Percentiles rank a stretch among this genome's conserved stretches.
Conservation (phyloP, 2,888 invertebrate genomes). For the Cheilosia vulpina region DNA sequence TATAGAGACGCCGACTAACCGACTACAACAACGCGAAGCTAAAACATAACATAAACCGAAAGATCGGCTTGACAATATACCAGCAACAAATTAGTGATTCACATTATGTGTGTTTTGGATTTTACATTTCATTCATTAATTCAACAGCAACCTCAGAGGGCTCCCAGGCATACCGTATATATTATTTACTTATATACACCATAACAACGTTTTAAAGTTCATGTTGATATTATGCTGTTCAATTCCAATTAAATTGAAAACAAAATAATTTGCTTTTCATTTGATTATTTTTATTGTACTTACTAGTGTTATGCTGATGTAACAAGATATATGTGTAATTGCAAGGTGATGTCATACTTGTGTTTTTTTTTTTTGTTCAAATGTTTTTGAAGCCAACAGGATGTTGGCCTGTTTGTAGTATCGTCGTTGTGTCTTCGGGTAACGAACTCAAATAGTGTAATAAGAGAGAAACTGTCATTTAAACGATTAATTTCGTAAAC, state of each 20-base stretch:
- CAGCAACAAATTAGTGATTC: constrained; percentile 29
- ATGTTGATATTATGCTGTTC: constrained; percentile 37
- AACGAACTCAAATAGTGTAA: constrained; percentile 10
- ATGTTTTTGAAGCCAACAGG: constrained; percentile 8
- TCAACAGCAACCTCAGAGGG: neutral
- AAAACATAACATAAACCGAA: constrained; percentile 8
- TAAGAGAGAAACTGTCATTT: constrained; percentile 17
- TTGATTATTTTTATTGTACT: constrained; percentile 34
- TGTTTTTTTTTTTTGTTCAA: constrained; percentile 1
- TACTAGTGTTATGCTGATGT: constrained; percentile 59
- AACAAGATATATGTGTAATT: constrained; percentile 71
- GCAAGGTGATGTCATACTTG: constrained; percentile 63
- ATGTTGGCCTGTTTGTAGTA: constrained; percentile 45
- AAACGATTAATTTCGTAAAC: constrained; percentile 30
- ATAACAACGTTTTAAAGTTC: constrained; percentile 26
- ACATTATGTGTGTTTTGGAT: constrained; percentile 19
- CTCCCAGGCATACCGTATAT: neutral
- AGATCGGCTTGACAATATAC: constrained; percentile 16
- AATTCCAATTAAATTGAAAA: constrained; percentile 23
- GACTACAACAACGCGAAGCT: too few species aligned
- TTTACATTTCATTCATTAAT: constrained; percentile 31
- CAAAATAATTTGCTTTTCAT: constrained; percentile 60
- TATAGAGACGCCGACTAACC: neutral
- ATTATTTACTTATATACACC: neutral
- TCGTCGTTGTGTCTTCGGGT: constrained; percentile 10